Evolutionary conservation across 2,797 vertebrate genomes (phyloP).

Genomic region (Acanthurus lineatus): DNA sequence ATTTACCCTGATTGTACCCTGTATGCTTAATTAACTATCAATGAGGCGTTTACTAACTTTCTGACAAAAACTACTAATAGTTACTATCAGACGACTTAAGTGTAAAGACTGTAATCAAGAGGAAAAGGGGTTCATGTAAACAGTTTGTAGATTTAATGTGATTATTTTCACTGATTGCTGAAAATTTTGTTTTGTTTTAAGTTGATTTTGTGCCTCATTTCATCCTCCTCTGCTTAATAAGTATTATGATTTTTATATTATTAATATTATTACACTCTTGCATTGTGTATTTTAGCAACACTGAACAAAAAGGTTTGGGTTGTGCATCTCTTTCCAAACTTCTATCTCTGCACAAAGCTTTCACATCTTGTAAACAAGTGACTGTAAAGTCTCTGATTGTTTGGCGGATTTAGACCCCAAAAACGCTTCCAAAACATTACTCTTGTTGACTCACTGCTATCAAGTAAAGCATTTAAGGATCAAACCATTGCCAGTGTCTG

Average conservation of each 20-base stretch:
- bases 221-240: not conserved
- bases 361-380: not conserved
- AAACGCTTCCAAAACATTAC: slow-evolving; percentile 17
- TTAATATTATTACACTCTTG: not conserved
- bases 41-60: not conserved
- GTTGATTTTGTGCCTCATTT: not conserved
- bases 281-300: not conserved
- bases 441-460: slow-evolving; percentile 37
- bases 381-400: not conserved
- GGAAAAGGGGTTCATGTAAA: not conserved
- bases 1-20: no score
- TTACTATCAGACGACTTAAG: not conserved
- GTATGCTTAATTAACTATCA: not conserved
- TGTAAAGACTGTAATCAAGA: not conserved
- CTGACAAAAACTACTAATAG: not conserved
- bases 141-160: not conserved
- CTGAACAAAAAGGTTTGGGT: not conserved
- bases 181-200: not conserved
- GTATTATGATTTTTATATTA: not conserved
- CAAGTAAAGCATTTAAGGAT: slow-evolving; percentile 37
- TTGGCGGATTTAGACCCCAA: not conserved
- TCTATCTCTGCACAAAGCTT: not conserved
- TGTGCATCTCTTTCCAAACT: not conserved
- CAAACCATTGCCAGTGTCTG: slow-evolving; percentile 19
- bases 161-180: not conserved